Base-by-base conservation (phyloP, 2,888 invertebrate genomes). In the Leucoma salicis region DNA sequence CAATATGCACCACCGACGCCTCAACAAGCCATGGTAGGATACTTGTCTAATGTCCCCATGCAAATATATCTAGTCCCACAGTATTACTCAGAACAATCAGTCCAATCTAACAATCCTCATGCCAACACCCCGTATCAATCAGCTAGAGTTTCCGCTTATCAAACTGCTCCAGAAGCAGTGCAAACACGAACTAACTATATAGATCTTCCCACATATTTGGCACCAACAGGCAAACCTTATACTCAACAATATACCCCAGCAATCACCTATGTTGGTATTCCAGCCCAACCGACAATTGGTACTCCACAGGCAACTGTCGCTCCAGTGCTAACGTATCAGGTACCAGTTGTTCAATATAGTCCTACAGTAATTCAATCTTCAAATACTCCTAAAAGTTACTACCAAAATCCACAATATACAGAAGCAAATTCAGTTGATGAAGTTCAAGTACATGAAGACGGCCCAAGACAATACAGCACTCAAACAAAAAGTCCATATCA, bases 1-100 rank as follows among this genome's bases (percentile, higher is more conserved):
- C 71, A 78, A 18, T 79, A 74, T 47, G 49, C 67, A 2, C 49
- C 57, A 6, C 48, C 57, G 5, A 43, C 53, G 49, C 47, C 70
- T 6, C 84, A 84, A 40, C 84, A 83, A 49, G 74, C 82, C 1
- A 77, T 82, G 78, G 76, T 84, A 7, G 82, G 86, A n/a, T 88
- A 89, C 53, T 50, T 84, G 15, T 82, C 88, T 1, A 89, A 86
- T 46, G 70, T 87, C 14, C 88, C 89, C 12, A 85, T 88, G 85
- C 86, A 87, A 62, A 76, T 88, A 60, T 87, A 85, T 70, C 67
- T 88, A 68, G 81, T 88, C 49, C 88, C 88, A 1, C 86, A 86
- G 53, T 86, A 87, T 57, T 82, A 82, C 42, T 74, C 70, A 25
- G 78, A 82, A 2, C 73, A 61, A 7, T 29, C 69, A 1, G 75